Conservation (phyloP, 2,797 vertebrate species). For the Taeniopygia guttata region DNA sequence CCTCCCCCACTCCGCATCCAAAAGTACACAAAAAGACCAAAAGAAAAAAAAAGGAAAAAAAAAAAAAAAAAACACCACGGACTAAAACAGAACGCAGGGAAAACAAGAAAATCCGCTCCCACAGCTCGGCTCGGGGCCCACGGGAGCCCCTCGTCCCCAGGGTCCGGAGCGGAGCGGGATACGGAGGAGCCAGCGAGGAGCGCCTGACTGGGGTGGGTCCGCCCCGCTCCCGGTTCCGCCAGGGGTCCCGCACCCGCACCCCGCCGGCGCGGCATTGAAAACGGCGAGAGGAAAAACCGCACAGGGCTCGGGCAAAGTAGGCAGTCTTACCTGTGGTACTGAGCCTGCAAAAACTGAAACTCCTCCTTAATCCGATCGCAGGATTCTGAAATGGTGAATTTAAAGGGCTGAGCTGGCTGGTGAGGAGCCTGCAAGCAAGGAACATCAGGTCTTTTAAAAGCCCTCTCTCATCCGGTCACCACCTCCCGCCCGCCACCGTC, state of each 20-base stretch:
- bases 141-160: no score
- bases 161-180: neutral
- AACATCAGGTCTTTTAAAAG: slow-evolving; percentile 69
- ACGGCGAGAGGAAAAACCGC: slow-evolving; percentile 51
- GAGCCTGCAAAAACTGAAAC: slow-evolving; percentile 96
- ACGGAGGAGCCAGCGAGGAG: neutral
- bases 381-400: slow-evolving; percentile 95
- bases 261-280: neutral
- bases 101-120: neutral
- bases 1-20: neutral
- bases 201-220: neutral
- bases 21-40: neutral
- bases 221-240: neutral
- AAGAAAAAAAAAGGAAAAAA: no score
- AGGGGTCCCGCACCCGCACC: neutral
- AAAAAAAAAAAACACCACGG: accelerated
- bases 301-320: slow-evolving; percentile 62
- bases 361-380: slow-evolving; percentile 97
- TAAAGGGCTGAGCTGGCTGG: slow-evolving; percentile 93
- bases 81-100: neutral
- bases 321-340: slow-evolving; percentile 90
- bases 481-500: neutral
- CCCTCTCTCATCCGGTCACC: neutral
- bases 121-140: neutral
- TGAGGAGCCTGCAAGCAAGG: slow-evolving; percentile 85